Conservation (phyloP, 2,888 invertebrate genomes). For the Rhogogaster chlorosoma region DNA sequence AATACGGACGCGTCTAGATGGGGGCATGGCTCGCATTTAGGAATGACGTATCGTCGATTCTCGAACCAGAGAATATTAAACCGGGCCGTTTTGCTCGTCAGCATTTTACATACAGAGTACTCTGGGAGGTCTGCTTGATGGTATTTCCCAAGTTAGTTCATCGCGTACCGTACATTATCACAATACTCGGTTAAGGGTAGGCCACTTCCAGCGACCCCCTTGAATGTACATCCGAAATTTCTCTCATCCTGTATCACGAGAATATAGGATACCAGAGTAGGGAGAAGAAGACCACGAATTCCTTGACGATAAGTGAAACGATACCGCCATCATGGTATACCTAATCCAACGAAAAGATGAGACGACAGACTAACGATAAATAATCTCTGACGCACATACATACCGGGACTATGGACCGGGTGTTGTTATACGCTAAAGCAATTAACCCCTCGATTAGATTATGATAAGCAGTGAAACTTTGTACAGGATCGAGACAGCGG, state of each 20-base stretch:
- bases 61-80: constrained; percentile 11
- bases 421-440: background rate
- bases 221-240: background rate
- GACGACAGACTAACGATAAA: background rate
- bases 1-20: constrained; percentile 9
- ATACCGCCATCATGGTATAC: background rate
- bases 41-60: constrained; percentile 32
- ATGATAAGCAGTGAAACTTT: constrained; percentile 36
- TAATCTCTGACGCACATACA: background rate
- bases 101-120: constrained; percentile 6
- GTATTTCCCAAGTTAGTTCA: background rate
- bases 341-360: background rate
- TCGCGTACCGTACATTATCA: background rate
- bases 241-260: background rate
- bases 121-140: background rate
- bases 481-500: constrained; percentile 18
- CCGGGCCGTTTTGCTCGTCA: constrained; percentile 12
- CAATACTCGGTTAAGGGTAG: constrained; percentile 2
- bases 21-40: background rate
- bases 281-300: background rate
- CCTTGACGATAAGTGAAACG: background rate
- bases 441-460: constrained; percentile 40
- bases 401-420: background rate
- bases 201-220: background rate
- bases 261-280: background rate